Conservation (phyloP, 2,113 vertebrate species). For the Catharus fuscescens region DNA sequence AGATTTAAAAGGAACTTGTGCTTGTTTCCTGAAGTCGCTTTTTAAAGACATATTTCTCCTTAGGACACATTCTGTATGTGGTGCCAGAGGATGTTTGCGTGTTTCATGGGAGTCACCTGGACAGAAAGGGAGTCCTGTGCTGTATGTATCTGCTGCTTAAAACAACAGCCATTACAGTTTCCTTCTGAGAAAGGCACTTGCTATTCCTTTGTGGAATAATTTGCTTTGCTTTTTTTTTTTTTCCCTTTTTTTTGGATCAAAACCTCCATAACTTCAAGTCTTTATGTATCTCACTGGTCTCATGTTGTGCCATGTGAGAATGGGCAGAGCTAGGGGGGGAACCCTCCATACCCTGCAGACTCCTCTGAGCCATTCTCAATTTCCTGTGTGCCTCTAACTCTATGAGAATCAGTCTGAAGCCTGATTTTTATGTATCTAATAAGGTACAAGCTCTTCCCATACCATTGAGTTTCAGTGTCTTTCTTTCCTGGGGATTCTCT, state of each 20-base stretch:
- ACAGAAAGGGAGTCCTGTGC: slow-evolving; percentile 8
- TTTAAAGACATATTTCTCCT: background rate
- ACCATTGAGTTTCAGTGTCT: background rate
- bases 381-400: background rate
- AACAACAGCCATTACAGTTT: background rate
- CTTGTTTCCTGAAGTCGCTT: background rate
- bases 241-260: background rate
- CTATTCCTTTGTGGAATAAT: slow-evolving; percentile 42
- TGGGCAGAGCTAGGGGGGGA: background rate
- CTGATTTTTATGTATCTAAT: background rate
- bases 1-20: background rate
- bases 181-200: slow-evolving; percentile 23
- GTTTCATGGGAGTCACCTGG: background rate
- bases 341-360: background rate
- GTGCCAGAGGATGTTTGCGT: background rate
- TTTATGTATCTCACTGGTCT: background rate
- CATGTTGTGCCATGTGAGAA: background rate
- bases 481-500: background rate
- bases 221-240: background rate
- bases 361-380: accelerated
- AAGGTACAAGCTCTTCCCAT: background rate
- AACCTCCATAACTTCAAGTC: background rate
- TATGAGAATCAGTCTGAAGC: background rate
- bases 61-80: background rate
- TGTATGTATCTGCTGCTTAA: background rate